These are phyloP conservation scores for Eumerus sabulonum DNA, from an alignment of 2,888 invertebrate genomes.

Conservation along the genomic window DNA sequence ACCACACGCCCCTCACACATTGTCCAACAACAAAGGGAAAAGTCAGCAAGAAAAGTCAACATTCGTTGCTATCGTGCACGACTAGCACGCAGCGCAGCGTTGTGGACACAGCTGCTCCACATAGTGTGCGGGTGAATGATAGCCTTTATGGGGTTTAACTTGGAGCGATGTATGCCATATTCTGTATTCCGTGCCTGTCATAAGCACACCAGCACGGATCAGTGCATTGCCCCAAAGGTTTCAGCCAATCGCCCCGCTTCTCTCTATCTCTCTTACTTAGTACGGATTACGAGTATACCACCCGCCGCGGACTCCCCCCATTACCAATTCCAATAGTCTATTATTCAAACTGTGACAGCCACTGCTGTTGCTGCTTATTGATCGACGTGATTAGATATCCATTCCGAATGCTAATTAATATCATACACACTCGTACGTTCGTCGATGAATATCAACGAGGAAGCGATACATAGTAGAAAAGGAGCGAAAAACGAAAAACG, in stretches of 20 bases:
- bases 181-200: conserved; percentile 47
- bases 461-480: conserved; percentile 11
- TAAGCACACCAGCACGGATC: conserved; percentile 45
- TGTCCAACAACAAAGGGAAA: conserved; percentile 18
- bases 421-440: conserved; percentile 24
- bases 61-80: conserved; percentile 32
- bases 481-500: neutral
- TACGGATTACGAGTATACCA: no score
- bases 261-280: neutral
- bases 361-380: conserved; percentile 62
- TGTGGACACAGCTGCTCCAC: conserved; percentile 60
- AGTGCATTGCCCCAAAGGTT: conserved; percentile 65
- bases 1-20: conserved; percentile 25
- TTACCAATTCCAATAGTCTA: conserved; percentile 47
- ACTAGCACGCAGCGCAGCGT: neutral
- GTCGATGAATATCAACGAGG: no score
- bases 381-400: conserved; percentile 69
- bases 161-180: conserved; percentile 13
- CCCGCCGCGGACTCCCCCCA: neutral
- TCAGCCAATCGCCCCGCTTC: neutral
- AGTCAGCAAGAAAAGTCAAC: conserved; percentile 42
- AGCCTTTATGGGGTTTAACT: conserved; percentile 27
- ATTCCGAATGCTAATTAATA: conserved; percentile 68
- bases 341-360: conserved; percentile 67
- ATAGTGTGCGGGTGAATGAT: conserved; percentile 38